phyloP scores from a whole-genome alignment of 2,888 invertebrate species.

The Leptinotarsa peninsularis region DNA sequence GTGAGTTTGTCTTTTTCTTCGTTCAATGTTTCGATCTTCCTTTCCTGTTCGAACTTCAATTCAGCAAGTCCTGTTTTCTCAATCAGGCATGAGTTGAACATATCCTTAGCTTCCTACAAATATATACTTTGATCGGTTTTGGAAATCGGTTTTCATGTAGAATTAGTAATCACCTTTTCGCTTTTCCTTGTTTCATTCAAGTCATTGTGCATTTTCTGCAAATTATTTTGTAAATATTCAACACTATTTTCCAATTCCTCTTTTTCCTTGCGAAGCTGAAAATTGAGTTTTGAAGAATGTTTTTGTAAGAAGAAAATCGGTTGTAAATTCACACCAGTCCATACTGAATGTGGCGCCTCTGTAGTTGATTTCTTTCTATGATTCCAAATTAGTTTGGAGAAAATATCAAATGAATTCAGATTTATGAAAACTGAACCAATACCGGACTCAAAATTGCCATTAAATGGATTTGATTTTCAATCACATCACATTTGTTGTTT shows the following conservation, averaged over 20 bases:
- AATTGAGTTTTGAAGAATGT: not conserved
- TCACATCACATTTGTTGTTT: no score
- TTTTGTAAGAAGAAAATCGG: no score
- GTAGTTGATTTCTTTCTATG: no score
- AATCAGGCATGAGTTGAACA: constrained; percentile 34
- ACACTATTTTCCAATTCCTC: constrained; percentile 51
- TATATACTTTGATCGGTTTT: not conserved
- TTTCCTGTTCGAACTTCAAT: constrained; percentile 36
- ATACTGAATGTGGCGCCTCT: no score
- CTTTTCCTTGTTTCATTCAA: constrained; percentile 54
- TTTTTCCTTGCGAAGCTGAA: constrained; percentile 53
- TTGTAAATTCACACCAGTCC: no score
- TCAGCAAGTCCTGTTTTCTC: constrained; percentile 38
- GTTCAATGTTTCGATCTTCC: constrained; percentile 38
- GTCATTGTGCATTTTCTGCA: constrained; percentile 56
- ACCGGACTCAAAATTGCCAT: no score
- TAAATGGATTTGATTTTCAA: no score
- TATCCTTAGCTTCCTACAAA: constrained; percentile 33
- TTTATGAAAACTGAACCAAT: no score
- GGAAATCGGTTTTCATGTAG: not conserved
- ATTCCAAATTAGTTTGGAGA: no score
- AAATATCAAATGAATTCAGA: no score
- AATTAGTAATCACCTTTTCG: constrained; percentile 48
- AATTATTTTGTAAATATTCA: constrained; percentile 58
- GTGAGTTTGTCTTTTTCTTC: constrained; percentile 48